phyloP scores from a whole-genome alignment of 2,888 invertebrate species.

The Tenthredo scrophulariae region DNA sequence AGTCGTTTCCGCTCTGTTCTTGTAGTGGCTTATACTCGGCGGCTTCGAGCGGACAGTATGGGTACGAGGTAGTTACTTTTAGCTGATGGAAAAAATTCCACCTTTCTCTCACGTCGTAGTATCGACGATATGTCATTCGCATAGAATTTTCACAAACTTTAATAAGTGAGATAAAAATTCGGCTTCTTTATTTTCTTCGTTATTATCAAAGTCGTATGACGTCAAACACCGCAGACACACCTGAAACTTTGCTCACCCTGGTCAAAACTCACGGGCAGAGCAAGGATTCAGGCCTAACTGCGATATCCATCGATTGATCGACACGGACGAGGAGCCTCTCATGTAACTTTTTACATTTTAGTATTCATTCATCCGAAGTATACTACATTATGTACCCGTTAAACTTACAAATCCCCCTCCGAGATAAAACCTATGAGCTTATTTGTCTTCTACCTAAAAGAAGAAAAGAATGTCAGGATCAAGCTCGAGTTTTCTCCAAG shows the following conservation, averaged over 20 bases:
- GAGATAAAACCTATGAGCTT: neutral
- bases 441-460: neutral
- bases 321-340: neutral
- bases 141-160: neutral
- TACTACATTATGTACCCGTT: neutral
- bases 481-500: neutral
- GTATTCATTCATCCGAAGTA: neutral
- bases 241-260: conserved; percentile 94
- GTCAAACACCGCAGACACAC: conserved; percentile 82
- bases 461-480: neutral
- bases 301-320: conserved; percentile 73
- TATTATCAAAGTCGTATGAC: conserved; percentile 16
- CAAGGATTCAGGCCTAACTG: conserved; percentile 91
- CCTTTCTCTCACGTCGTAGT: neutral
- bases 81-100: neutral
- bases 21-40: neutral
- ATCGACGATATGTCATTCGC: neutral
- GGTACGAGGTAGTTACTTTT: neutral
- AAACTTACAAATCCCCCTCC: neutral
- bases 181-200: conserved; percentile 10
- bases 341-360: neutral
- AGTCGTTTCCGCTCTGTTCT: conserved; percentile 45
- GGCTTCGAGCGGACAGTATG: neutral
- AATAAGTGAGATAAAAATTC: neutral
- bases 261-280: conserved; percentile 85